Evolutionary conservation across 1,140 invertebrate genomes (phyloP), one percentile per base, ranked within the genome.

Genomic region (Ceratosolen fusciceps): DNA sequence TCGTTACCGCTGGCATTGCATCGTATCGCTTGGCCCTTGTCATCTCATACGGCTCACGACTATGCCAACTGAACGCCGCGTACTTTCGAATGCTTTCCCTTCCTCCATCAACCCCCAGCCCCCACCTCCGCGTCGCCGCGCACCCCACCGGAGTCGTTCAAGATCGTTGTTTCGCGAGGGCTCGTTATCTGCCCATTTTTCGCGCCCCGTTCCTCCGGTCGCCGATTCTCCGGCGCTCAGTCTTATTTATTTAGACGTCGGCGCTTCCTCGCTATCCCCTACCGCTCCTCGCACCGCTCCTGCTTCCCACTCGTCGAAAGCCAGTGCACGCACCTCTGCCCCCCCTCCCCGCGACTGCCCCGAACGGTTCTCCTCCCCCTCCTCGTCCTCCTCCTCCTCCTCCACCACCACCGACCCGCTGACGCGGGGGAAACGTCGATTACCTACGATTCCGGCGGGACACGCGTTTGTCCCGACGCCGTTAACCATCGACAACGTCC

Each of bases 11-110:
- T 37, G 12, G 24, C 12, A 9, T 12, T 8, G 34, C 31, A 68
- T 68, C 54, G 62, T 24, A 75, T 65, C 19, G 73, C 58, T 75
- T 72, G 34, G 39, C 58, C 49, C 72, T 62, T 39, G 54, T 74
- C 73, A 74, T 49, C n/a, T n/a, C 58, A 31, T 16, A 12, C 9
- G 54, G 34, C 21, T 47, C 39, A 19, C 60, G n/a, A 65, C 37
- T 31, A 21, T 37, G 21, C 60, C 7, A n/a, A 37, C 24, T 26
- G 9, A 54, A n/a, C 2, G 14, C 58, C 2, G 14, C 58, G 16
- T n/a, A 37, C 19, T 37, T 65, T 65, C 19, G 16, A 31, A 37
- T 34, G 7, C 14, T 5, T 3, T 9, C n/a, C 29, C 24, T 26
- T 34, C 14, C 34, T 39, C 8, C 29, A 9, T 37, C 12, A 43